Evolutionary conservation across 2,888 invertebrate species (phyloP).

Genomic region (Thymelicus acteon): DNA sequence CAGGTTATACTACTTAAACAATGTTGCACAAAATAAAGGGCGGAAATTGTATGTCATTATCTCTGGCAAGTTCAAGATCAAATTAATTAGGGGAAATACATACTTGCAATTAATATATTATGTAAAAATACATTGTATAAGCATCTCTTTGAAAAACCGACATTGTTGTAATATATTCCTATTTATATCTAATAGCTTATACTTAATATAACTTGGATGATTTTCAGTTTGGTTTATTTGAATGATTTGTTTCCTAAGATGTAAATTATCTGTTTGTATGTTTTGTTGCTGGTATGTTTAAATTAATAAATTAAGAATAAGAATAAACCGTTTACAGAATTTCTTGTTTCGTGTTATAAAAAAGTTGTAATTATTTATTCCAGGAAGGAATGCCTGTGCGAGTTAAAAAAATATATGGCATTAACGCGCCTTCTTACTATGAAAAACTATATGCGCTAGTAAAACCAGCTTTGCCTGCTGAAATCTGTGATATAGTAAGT

Average conservation of each 20-base stretch:
- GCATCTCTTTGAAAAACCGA: too few relatives aligned
- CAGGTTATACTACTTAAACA: not conserved
- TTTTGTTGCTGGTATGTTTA: too few relatives aligned
- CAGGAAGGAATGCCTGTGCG: conserved; percentile 75
- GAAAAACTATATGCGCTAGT: conserved; percentile 69
- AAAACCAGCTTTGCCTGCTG: conserved; percentile 64
- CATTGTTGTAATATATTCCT: too few relatives aligned
- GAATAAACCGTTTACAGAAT: too few relatives aligned
- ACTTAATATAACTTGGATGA: too few relatives aligned
- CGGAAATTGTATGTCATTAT: not conserved
- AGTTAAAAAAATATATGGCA: conserved; percentile 62
- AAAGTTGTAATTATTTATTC: conserved; percentile 38
- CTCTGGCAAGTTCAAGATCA: not conserved
- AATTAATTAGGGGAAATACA: not conserved
- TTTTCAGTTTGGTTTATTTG: too few relatives aligned
- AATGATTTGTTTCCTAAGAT: too few relatives aligned
- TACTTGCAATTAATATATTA: not conserved
- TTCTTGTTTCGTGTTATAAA: too few relatives aligned
- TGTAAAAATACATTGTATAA: too few relatives aligned
- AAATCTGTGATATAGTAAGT: conserved; percentile 66
- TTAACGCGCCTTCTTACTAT: conserved; percentile 70
- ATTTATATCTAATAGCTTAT: too few relatives aligned
- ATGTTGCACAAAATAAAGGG: not conserved
- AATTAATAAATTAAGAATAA: too few relatives aligned
- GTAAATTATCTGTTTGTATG: too few relatives aligned